Conservation (phyloP, 2,113 vertebrate species). For the Brachyhypopomus occidentalis region DNA sequence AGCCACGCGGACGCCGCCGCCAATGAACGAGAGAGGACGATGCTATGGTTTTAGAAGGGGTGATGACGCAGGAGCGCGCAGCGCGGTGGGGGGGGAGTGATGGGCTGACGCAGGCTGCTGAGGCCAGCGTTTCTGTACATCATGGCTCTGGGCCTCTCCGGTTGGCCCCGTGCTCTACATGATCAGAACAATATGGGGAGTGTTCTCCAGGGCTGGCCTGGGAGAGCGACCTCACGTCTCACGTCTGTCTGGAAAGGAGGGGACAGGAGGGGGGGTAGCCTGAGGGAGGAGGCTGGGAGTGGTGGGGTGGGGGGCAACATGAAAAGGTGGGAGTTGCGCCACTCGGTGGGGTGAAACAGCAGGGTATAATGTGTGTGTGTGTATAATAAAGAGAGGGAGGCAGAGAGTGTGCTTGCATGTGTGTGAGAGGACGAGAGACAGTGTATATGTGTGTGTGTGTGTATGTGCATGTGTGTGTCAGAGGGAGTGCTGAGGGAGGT, state of each 20-base stretch:
- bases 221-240: slow-evolving; percentile 7
- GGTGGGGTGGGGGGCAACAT: slow-evolving; percentile 3
- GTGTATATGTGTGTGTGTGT: slow-evolving; percentile 37
- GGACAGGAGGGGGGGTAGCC: not conserved
- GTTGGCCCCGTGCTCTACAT: slow-evolving; percentile 44
- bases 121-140: not conserved
- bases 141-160: slow-evolving; percentile 39
- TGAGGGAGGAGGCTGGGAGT: not conserved
- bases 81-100: not conserved
- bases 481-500: slow-evolving; percentile 41
- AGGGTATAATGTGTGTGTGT: slow-evolving; percentile 23
- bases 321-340: slow-evolving; percentile 33
- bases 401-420: slow-evolving; percentile 37
- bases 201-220: slow-evolving; percentile 19
- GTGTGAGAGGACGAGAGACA: too few species aligned
- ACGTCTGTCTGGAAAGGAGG: slow-evolving; percentile 16
- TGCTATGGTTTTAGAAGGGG: too few species aligned
- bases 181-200: slow-evolving; percentile 39
- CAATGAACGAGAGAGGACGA: not conserved
- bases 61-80: too few species aligned
- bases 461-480: slow-evolving; percentile 37
- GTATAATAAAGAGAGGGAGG: slow-evolving; percentile 41
- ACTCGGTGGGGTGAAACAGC: slow-evolving; percentile 19
- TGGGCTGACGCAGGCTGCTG: not conserved
- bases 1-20: not conserved